These are phyloP conservation scores for Ianthella basta DNA, from an alignment of 37 sponge, comb jelly and placozoan genomes.

Conservation along the genomic window DNA sequence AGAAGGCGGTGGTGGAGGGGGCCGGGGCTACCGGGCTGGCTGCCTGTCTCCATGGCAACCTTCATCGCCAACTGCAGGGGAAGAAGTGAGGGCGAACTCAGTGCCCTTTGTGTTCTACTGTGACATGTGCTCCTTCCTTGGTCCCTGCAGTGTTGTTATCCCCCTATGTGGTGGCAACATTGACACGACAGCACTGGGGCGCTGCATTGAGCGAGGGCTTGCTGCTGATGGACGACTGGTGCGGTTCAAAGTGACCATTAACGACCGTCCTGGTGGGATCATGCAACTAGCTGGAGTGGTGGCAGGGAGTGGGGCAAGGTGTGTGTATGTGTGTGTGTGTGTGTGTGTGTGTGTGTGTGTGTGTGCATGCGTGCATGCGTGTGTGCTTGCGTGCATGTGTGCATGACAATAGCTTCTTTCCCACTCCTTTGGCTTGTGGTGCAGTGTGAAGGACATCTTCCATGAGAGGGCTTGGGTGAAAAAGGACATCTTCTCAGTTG, in stretches of 20 bases:
- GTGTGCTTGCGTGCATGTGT: background rate
- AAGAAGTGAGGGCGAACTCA: constrained; percentile 71
- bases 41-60: constrained; percentile 76
- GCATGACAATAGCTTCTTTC: background rate
- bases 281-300: constrained; percentile 50
- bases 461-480: constrained; percentile 91
- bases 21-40: constrained; percentile 86
- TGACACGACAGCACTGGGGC: constrained; percentile 78
- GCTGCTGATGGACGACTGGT: constrained; percentile 82
- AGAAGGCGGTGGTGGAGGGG: constrained; percentile 90
- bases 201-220: constrained; percentile 88
- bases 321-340: constrained; percentile 16
- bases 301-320: constrained; percentile 1
- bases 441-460: constrained; percentile 85
- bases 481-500: constrained; percentile 75
- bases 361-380: background rate
- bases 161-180: constrained; percentile 88
- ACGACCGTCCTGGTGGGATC: constrained; percentile 78
- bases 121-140: background rate
- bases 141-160: constrained; percentile 54
- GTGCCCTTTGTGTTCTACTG: background rate
- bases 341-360: background rate
- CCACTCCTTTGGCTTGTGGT: background rate
- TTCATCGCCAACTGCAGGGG: constrained; percentile 63
- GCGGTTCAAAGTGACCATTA: constrained; percentile 60